Base-by-base conservation (phyloP, 2,797 vertebrate genomes). In the Acanthurus tractus region DNA sequence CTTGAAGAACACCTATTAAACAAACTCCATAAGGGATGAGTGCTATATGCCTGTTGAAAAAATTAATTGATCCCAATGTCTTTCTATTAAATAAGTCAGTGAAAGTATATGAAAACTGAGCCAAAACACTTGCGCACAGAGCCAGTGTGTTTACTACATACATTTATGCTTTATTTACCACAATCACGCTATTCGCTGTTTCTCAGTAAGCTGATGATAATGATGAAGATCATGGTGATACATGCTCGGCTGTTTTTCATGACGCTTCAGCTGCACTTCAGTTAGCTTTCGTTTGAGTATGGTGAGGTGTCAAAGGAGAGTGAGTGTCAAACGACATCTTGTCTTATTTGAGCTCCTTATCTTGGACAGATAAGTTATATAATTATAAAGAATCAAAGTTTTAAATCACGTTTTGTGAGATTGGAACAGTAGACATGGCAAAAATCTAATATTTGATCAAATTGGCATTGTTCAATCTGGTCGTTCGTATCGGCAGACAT, bases 171-270 rank as follows among this genome's bases (percentile, higher is more conserved):
- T 2, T 34, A 66, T 10, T 62, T 45, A 49, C 73, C 42, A 55
- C 64, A 71, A 61, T 81, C 70, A 14, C 55, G 67, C 29, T 71
- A 13, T 78, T 57, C 53, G 79, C 59, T 80, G 45, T 68, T 86
- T 85, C 76, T 79, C 29, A 23, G 71, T 50, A 78, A 71, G 58
- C 38, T 38, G 48, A 65, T 72, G 54, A 34, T 29, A 4, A 29
- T 34, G 29, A 34, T 34, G 29, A 25, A 2, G 25, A 34, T 34
- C 29, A 34, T 34, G 29, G 29, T 34, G 29, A 34, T 40, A 22
- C 17, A 40, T 78, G 15, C 8, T 58, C 6, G 2, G 12, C 57
- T 57, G n/a, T 50, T 76, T 48, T 81, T 10, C 9, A 3, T 45
- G 45, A 52, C 44, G 23, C 73, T 83, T 81, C 59, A 54, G 45